phyloP scores from a whole-genome alignment of 2,888 invertebrate genomes.

The Vanessa cardui region DNA sequence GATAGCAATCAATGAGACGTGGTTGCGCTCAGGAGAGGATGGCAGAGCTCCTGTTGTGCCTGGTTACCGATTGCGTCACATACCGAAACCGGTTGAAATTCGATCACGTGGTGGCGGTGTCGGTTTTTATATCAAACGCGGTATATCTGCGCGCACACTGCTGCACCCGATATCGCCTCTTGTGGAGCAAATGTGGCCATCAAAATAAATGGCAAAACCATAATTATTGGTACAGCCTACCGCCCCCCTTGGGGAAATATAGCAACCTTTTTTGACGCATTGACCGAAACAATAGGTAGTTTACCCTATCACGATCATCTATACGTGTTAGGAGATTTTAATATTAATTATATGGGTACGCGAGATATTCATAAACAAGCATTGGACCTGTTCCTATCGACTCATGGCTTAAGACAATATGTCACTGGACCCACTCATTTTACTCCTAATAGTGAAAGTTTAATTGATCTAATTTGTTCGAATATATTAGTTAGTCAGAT shows the following conservation, averaged over 20 bases:
- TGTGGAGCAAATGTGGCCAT: constrained; percentile 8
- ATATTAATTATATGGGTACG: constrained; percentile 3
- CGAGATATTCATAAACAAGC: not conserved
- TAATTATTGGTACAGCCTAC: constrained; percentile 26
- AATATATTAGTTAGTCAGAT: too few relatives aligned
- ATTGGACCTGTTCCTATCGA: not conserved
- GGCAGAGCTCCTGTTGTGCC: too few relatives aligned
- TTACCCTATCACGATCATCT: constrained; percentile 15
- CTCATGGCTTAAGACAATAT: not conserved
- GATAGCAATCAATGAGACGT: too few relatives aligned
- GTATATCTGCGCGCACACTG: not conserved
- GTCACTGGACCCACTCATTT: too few relatives aligned
- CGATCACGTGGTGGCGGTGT: too few relatives aligned
- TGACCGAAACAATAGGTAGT: constrained; percentile 14
- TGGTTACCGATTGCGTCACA: too few relatives aligned
- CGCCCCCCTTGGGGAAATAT: constrained; percentile 13
- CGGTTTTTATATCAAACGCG: too few relatives aligned
- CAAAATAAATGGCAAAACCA: constrained; percentile 7
- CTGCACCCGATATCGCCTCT: constrained; percentile 6
- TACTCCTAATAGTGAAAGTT: too few relatives aligned
- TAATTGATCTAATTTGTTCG: too few relatives aligned
- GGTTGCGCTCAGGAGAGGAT: too few relatives aligned
- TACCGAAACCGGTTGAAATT: too few relatives aligned
- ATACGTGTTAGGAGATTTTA: constrained; percentile 19
- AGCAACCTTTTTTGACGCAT: constrained; percentile 16